Conservation (phyloP, 2,888 invertebrate genomes). For the Agonopterix alstromeriana region DNA sequence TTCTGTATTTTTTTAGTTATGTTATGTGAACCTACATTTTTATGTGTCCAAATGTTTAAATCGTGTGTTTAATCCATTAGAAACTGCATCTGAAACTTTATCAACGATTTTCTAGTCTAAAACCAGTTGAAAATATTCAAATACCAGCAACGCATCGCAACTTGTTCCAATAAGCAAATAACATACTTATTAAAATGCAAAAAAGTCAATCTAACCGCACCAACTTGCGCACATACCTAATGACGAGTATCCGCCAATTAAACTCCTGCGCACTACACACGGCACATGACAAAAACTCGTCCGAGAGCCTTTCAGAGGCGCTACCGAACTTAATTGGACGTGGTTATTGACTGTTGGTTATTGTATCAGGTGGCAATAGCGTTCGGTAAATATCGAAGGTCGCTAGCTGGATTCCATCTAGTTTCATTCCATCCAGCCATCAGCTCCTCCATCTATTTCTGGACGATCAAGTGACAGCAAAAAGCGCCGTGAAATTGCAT, state of each 20-base stretch:
- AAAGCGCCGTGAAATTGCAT: constrained; percentile 33
- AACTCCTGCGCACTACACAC: constrained; percentile 30
- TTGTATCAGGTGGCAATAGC: constrained; percentile 36
- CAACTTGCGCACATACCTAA: constrained; percentile 47
- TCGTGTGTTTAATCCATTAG: too few relatives aligned
- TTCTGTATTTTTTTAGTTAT: too few relatives aligned
- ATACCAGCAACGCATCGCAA: neutral
- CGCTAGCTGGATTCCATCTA: constrained; percentile 23
- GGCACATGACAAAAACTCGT: constrained; percentile 62
- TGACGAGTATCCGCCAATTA: constrained; percentile 70
- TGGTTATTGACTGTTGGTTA: constrained; percentile 55
- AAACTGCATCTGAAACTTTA: too few relatives aligned
- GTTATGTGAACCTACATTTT: too few relatives aligned
- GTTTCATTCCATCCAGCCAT: constrained; percentile 18
- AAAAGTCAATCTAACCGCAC: constrained; percentile 36
- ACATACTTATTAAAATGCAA: constrained; percentile 23
- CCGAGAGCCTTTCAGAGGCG: constrained; percentile 53
- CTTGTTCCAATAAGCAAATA: constrained; percentile 21
- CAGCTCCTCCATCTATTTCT: constrained; percentile 35
- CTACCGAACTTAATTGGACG: constrained; percentile 71
- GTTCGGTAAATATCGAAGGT: constrained; percentile 52
- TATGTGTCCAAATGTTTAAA: too few relatives aligned
- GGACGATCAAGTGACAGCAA: constrained; percentile 28
- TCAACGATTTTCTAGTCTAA: too few relatives aligned
- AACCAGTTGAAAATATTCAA: neutral